Evolutionary conservation across 1,140 invertebrate genomes (phyloP), one percentile per base, ranked within the genome.

Genomic region (Pinna nobilis): DNA sequence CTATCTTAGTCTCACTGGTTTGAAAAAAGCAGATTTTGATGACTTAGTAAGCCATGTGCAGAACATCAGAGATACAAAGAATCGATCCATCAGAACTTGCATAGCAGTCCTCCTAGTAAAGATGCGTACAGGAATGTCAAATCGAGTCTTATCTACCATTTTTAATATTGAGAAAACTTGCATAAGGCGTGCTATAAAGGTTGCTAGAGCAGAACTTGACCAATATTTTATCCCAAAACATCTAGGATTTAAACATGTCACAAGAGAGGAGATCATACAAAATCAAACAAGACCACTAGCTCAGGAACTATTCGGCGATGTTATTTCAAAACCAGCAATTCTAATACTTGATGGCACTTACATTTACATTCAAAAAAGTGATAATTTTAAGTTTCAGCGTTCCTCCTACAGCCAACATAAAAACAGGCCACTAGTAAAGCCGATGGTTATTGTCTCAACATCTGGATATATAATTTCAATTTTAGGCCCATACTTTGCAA

Each of bases 391-490:
- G 9, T 65, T 65, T 41, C 70, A 72, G 30, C 28, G 51, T 15
- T n/a, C 18, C 3, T 53, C 61, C 20, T 72, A 57, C 49, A 65
- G 39, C 30, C 37, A 57, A 18, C 70, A 72, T 33, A 72, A 72
- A 41, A 37, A 32, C 25, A 49, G 51, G 18, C 32, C 37, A 4
- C 41, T 72, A 2, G 20, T 65, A 13, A 65, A 72, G 20, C 61
- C 70, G 6, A 72, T 72, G 70, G 32, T 72, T 1, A 37, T 72
- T 23, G 61, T 65, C 23, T 49, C 50, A 20, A 59, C 70, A 20
- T 59, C 37, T 18, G 70, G 61, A 0, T 72, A 65, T 37, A 57
- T 65, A 28, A 33, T 70, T 1, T 41, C 41, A 11, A 39, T 61
- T 35, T n/a, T 61, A 39, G 68, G 59, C 25, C 68, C 47, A 53